Base-by-base conservation (phyloP, 2,113 vertebrate species). In the Elephas maximus region DNA sequence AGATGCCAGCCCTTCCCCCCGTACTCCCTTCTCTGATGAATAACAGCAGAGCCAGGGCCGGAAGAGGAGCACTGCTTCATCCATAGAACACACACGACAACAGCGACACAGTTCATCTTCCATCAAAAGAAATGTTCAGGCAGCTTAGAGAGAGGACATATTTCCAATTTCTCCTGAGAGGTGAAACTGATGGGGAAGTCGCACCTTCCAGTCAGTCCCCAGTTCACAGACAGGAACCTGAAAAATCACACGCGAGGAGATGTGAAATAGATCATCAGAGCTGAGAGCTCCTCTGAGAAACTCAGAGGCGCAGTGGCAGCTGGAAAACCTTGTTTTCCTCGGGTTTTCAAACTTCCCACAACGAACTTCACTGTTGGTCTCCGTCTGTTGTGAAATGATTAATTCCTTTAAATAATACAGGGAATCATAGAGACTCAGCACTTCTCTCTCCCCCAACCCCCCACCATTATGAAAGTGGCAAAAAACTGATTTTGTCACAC, bases 301-400 rank as follows among this genome's bases (percentile, higher is more conserved):
- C 96, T 87, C 63, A 0, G 90, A 96, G 96, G 94, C 90, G 0
- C 97, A 97, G 96, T 78, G 94, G 96, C 98, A 98, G 98, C 97
- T 98, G 98, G 96, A 94, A 97, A 97, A 89, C 74, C 92, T 92
- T 93, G 92, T 96, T 97, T 97, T 93, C 93, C 88, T 95, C 92
- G 11, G 63, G 90, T 93, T 96, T 97, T 91, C 95, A 81, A 97
- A 96, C 92, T 97, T 91, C 95, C 96, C 94, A 89, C 89, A 30
- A 41, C 11, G 1, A 94, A 48, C 97, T 76, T 95, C 93, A 44
- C 93, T n/a, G 37, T 76, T 48, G 95, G 76, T 97, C 81, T 96
- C 97, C 37, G 88, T 97, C 96, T 98, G 98, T 95, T 95, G 94
- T 97, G 95, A 98, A 92, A 84, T 96, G 95, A 98, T 97, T 90